Evolutionary conservation across 2,888 invertebrate species (phyloP).

Genomic region (Phrixothrix hirtus): DNA sequence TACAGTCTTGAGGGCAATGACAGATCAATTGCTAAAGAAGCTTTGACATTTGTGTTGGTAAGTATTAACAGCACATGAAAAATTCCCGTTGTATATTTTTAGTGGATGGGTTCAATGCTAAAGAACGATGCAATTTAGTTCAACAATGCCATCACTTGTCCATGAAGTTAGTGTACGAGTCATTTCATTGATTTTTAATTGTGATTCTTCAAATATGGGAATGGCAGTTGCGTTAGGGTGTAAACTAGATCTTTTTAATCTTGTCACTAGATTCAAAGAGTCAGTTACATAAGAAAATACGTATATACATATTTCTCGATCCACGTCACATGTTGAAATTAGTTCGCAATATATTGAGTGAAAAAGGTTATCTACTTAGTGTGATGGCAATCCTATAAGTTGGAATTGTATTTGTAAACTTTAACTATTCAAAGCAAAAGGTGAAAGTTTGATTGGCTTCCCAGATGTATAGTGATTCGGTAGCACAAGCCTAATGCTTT

Average conservation of each 20-base stretch:
- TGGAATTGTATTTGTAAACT: slow-evolving; percentile 24
- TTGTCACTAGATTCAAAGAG: not conserved
- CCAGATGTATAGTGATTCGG: no score
- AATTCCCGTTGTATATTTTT: no score
- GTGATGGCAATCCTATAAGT: slow-evolving; percentile 11
- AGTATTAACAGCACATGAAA: no score
- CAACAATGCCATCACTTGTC: no score
- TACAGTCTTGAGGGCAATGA: no score
- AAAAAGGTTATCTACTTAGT: slow-evolving; percentile 19
- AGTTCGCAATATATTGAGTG: slow-evolving; percentile 12
- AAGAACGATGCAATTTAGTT: no score
- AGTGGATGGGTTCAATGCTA: no score
- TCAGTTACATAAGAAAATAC: not conserved
- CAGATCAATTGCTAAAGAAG: no score
- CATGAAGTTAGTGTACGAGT: no score
- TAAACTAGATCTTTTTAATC: not conserved
- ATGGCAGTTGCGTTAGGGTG: slow-evolving; percentile 27
- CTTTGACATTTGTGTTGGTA: no score
- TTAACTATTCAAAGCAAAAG: slow-evolving; percentile 16
- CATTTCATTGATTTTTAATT: no score
- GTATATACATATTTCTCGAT: slow-evolving; percentile 11
- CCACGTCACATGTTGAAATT: slow-evolving; percentile 22
- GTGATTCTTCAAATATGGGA: slow-evolving; percentile 37
- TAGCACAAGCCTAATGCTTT: not conserved
- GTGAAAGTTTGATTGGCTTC: no score